Evolutionary conservation across 2,888 invertebrate species (phyloP), one percentile per base, ranked within the genome.

Genomic region (Omphaloscelis lunosa): DNA sequence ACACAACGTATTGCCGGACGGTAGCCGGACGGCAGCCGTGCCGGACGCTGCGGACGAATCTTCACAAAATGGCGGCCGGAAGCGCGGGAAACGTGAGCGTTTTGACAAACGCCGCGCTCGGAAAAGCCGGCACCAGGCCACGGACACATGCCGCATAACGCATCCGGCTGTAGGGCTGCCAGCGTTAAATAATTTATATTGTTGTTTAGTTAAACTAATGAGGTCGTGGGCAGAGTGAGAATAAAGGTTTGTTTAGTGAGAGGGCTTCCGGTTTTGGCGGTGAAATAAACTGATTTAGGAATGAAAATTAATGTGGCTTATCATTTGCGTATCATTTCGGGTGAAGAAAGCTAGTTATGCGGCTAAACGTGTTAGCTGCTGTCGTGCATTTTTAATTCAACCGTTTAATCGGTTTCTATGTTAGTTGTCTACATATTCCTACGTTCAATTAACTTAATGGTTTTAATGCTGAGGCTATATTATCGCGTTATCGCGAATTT

Each of bases 51-150:
- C 93, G 94, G 93, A 92, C 89, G 92, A 93, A 94, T 95, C 95
- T 95, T 95, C 93, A 93, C 95, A 96, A 96, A 95, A 96, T 95
- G 96, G 96, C 96, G 93, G 94, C 92, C 95, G 96, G 96, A 96
- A 94, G 91, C 89, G 92, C 92, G 92, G 94, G 94, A 95, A 87
- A 96, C 96, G 96, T 96, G 96, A 95, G 92, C 94, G 95, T 95
- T 96, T 95, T 96, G 96, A 96, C 95, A 96, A 96, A 95, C 94
- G 93, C 91, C 91, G 90, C 88, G 90, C 89, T 90, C 92, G 94
- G 93, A 93, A 94, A 95, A 95, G 91, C 91, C 91, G 81, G 78
- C 75, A 75, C 77, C 89, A 90, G 91, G 77, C 83, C 72, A 72
- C 79, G 88, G 90, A 92, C 93, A 93, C 94, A 93, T 92, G 93